Percentiles rank a stretch among this genome's conserved stretches.
Evolutionary conservation across 1,140 invertebrate species (phyloP).

Genomic region (Adelges cooleyi): DNA sequence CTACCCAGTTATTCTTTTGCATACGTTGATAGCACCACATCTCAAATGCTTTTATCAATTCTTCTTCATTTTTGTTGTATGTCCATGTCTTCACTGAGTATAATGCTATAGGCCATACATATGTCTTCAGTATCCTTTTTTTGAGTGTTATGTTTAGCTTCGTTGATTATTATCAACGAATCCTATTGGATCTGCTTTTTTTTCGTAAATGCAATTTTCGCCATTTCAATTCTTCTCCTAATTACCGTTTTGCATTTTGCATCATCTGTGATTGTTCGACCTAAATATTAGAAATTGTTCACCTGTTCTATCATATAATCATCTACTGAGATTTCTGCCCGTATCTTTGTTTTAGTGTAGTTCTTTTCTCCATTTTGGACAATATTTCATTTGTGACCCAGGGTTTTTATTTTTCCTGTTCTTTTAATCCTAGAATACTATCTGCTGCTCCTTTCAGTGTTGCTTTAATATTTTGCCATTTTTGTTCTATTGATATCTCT

Average conservation of each 20-base stretch:
- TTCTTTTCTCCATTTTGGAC: no score
- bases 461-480: no score
- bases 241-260: neutral
- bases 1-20: neutral
- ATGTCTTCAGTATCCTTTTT: slow-evolving; percentile 1
- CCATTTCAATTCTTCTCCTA: slow-evolving; percentile 5
- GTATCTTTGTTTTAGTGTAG: no score
- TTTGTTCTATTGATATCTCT: no score
- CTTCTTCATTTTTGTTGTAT: neutral
- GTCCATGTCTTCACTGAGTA: neutral
- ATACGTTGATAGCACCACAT: neutral
- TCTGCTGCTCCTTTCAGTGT: no score
- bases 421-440: no score
- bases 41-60: slow-evolving; percentile 1
- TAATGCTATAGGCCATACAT: neutral
- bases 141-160: neutral
- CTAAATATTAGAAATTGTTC: neutral
- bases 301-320: neutral
- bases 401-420: no score
- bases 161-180: no score
- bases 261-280: neutral
- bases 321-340: neutral
- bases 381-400: no score
- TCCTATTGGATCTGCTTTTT: neutral
- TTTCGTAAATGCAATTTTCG: neutral